Percentiles rank a stretch among this genome's conserved stretches.
Conservation (phyloP, 2,888 invertebrate genomes). For the Buathra laborator region DNA sequence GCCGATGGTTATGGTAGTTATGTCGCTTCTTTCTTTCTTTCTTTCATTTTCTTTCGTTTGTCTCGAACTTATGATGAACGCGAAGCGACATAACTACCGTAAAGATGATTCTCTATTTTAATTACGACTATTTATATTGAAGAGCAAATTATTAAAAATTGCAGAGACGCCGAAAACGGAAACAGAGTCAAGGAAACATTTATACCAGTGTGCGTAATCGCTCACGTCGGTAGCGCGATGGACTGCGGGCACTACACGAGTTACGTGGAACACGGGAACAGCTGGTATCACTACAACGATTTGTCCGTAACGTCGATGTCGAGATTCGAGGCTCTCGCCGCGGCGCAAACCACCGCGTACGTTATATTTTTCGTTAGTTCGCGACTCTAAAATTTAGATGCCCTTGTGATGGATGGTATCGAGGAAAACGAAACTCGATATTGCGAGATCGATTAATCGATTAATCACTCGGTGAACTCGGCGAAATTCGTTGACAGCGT, state of each 20-base stretch:
- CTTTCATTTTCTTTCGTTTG: no score
- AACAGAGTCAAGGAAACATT: slow-evolving; percentile 66
- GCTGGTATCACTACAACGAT: slow-evolving; percentile 81
- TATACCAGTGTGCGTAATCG: slow-evolving; percentile 78
- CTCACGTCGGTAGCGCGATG: slow-evolving; percentile 80
- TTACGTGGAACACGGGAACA: slow-evolving; percentile 77
- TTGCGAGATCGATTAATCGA: background rate
- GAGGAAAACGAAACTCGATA: background rate
- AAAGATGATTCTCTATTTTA: slow-evolving; percentile 7
- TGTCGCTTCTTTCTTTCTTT: no score
- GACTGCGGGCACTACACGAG: slow-evolving; percentile 81
- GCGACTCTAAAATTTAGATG: slow-evolving; percentile 30
- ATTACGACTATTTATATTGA: background rate
- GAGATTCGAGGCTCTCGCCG: slow-evolving; percentile 76
- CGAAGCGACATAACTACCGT: no score
- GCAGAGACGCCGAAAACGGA: slow-evolving; percentile 56
- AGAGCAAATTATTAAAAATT: background rate
- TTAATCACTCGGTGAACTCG: background rate
- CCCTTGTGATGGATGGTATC: background rate
- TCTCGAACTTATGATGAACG: no score
- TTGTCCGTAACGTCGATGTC: slow-evolving; percentile 77
- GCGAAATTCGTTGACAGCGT: background rate
- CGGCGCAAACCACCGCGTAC: slow-evolving; percentile 78
- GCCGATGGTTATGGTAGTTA: no score
- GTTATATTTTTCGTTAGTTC: slow-evolving; percentile 78